Evolutionary conservation across 2,888 invertebrate genomes (phyloP).

Genomic region (Uropetala carovei): DNA sequence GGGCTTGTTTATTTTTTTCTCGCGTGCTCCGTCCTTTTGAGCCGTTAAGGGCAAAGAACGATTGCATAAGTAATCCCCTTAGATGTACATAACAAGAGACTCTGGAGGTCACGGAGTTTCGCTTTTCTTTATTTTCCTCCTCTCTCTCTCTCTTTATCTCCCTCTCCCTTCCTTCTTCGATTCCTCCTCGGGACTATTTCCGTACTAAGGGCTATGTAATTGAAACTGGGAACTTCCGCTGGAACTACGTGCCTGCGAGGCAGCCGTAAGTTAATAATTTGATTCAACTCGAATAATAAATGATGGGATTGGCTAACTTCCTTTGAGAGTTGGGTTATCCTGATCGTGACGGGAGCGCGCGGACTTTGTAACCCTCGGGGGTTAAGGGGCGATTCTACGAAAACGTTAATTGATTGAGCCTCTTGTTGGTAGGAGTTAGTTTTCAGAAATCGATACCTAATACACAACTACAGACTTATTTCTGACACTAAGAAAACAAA

Average conservation of each 20-base stretch:
- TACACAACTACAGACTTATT: too few relatives aligned
- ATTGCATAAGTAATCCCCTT: too few relatives aligned
- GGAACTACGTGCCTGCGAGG: not conserved
- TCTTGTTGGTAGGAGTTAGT: too few relatives aligned
- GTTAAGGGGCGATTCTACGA: not conserved
- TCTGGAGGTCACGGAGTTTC: too few relatives aligned
- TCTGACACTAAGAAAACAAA: too few relatives aligned
- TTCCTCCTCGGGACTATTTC: not conserved
- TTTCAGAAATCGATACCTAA: too few relatives aligned
- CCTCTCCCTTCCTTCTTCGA: not conserved
- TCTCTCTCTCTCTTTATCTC: too few relatives aligned
- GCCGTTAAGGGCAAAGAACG: too few relatives aligned
- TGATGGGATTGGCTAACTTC: slow-evolving; percentile 13
- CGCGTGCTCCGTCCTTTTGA: too few relatives aligned
- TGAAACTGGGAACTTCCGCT: not conserved
- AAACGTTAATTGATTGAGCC: not conserved
- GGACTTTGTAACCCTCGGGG: not conserved
- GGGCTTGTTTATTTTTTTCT: too few relatives aligned
- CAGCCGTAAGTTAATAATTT: not conserved
- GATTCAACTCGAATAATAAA: slow-evolving; percentile 8
- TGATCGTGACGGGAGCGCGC: not conserved
- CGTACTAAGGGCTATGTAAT: not conserved
- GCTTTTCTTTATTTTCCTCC: too few relatives aligned
- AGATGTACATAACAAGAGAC: too few relatives aligned
- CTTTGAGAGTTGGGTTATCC: not conserved